These are phyloP conservation scores for Drosophila atroscutellata DNA, from an alignment of 2,888 invertebrate species.

Conservation along the genomic window DNA sequence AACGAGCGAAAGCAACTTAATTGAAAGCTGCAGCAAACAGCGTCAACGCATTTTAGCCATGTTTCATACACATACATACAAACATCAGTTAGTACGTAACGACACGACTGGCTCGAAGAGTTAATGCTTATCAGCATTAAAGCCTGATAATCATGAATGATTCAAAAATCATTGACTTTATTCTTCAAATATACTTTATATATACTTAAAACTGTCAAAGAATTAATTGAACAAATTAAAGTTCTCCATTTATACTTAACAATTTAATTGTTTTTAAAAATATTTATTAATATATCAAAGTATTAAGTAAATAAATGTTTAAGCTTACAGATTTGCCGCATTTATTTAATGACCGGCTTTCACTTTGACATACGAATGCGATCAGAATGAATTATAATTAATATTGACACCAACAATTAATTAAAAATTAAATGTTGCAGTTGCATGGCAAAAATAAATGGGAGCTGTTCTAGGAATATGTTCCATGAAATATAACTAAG, in stretches of 20 bases:
- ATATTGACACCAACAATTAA: neutral
- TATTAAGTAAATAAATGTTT: neutral
- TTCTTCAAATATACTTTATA: neutral
- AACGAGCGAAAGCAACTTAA: slow-evolving; percentile 60
- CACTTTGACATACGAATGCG: neutral
- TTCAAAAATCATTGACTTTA: neutral
- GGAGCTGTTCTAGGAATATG: neutral
- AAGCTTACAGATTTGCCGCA: neutral
- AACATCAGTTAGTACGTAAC: neutral
- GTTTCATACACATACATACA: slow-evolving; percentile 32
- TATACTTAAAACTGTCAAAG: neutral
- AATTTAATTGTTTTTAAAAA: neutral
- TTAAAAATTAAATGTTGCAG: neutral
- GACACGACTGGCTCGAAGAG: neutral
- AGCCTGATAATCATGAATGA: neutral
- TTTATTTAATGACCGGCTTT: neutral
- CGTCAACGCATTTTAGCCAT: slow-evolving; percentile 65
- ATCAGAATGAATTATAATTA: neutral
- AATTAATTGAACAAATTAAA: neutral
- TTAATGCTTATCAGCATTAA: neutral
- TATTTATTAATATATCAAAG: neutral
- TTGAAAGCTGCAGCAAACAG: slow-evolving; percentile 71
- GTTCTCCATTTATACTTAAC: neutral
- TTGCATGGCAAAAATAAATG: neutral
- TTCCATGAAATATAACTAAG: neutral